phyloP scores from a whole-genome alignment of 2,113 vertebrate genomes.

The Engraulis encrasicolus region DNA sequence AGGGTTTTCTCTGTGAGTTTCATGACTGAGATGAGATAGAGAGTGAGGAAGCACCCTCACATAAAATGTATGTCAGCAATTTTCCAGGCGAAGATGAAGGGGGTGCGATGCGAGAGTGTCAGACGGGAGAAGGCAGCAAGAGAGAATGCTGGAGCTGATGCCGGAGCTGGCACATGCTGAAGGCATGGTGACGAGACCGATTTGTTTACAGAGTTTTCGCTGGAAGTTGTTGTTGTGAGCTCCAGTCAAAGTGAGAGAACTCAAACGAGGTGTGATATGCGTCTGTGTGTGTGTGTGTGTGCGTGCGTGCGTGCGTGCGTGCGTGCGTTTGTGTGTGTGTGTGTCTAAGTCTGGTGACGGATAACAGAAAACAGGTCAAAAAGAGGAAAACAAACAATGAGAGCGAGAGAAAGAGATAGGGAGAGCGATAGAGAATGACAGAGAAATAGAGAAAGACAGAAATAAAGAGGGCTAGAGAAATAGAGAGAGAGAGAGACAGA shows the following conservation, averaged over 20 bases:
- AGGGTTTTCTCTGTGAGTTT: background rate
- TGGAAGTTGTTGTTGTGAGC: slow-evolving; percentile 12
- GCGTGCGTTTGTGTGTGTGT: too few relatives aligned
- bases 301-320: background rate
- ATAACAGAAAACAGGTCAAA: background rate
- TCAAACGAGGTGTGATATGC: background rate
- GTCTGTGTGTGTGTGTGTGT: too few relatives aligned
- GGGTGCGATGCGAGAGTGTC: background rate
- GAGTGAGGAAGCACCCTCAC: slow-evolving; percentile 11
- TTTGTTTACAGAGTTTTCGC: slow-evolving; percentile 6
- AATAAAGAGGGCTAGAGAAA: background rate
- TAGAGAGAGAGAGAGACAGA: background rate
- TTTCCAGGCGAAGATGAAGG: slow-evolving; percentile 4
- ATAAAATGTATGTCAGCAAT: slow-evolving; percentile 13
- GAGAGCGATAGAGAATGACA: too few relatives aligned
- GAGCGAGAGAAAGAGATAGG: too few relatives aligned
- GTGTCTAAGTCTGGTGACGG: background rate
- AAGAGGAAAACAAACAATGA: background rate
- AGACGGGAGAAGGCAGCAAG: background rate
- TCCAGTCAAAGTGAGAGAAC: slow-evolving; percentile 19
- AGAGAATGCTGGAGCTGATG: too few relatives aligned
- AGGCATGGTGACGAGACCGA: background rate
- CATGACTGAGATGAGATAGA: slow-evolving; percentile 25
- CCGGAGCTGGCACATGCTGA: background rate
- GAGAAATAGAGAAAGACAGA: background rate